Conservation (phyloP, 2,113 vertebrate species). For the Megaleporinus macrocephalus region DNA sequence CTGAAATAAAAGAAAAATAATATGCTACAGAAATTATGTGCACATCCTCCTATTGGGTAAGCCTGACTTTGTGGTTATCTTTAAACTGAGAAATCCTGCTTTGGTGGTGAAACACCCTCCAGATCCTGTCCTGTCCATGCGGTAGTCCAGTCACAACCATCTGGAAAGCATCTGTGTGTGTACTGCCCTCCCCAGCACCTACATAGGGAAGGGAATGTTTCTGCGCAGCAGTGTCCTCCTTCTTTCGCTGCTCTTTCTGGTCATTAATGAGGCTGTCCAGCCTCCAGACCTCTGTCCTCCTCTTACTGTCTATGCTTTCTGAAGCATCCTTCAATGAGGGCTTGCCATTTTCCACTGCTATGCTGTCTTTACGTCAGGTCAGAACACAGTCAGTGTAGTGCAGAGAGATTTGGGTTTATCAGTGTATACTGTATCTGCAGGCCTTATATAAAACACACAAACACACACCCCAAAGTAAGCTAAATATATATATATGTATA, state of each 20-base stretch:
- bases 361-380: conserved; percentile 24
- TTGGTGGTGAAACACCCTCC: neutral
- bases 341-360: neutral
- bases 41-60: neutral
- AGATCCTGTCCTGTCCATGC: neutral
- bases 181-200: neutral
- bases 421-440: conserved; percentile 55
- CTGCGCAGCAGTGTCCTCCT: neutral
- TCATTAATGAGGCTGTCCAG: neutral
- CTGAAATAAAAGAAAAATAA: neutral
- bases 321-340: neutral
- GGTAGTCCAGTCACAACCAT: neutral
- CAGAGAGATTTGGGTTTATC: conserved; percentile 32
- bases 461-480: conserved; percentile 82
- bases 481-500: conserved; percentile 78
- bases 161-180: neutral
- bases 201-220: neutral
- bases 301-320: neutral
- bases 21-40: neutral
- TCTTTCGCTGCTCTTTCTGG: neutral
- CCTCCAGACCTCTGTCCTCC: neutral
- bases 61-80: neutral
- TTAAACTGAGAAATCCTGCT: neutral
- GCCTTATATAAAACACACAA: conserved; percentile 75
- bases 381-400: conserved; percentile 10